These are phyloP conservation scores for Stenotaenia linearis DNA, from an alignment of 2,888 invertebrate genomes.

Conservation along the genomic window DNA sequence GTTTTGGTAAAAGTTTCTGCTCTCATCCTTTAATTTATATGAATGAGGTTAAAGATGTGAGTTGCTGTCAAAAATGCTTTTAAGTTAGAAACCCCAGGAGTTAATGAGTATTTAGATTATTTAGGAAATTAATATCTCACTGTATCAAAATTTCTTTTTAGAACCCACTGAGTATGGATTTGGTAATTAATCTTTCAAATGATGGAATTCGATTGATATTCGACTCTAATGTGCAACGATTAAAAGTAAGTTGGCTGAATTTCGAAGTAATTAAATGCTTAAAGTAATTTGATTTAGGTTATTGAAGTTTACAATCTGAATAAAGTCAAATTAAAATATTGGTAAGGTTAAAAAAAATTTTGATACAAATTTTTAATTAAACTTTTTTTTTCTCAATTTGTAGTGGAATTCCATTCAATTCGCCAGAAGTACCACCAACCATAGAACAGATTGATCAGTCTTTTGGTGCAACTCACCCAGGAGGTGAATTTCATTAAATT, in stretches of 20 bases:
- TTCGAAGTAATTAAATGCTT: too few species aligned
- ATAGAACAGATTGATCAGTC: conserved; percentile 98
- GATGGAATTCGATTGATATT: conserved; percentile 96
- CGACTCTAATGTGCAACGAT: conserved; percentile 87
- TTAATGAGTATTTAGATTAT: too few species aligned
- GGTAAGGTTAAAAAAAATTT: conserved; percentile 57
- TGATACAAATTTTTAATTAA: conserved; percentile 21
- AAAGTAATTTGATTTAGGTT: conserved; percentile 54
- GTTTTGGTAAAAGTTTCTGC: too few species aligned
- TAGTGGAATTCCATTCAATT: conserved; percentile 79
- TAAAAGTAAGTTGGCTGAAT: conserved; percentile 59
- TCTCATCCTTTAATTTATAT: too few species aligned
- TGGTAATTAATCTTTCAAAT: conserved; percentile 91
- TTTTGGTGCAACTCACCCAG: conserved; percentile 98
- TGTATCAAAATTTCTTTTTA: too few species aligned
- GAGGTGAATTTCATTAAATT: conserved; percentile 49
- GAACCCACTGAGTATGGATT: conserved; percentile 90
- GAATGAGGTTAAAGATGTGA: too few species aligned
- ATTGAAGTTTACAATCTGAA: conserved; percentile 98
- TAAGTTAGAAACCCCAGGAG: too few species aligned
- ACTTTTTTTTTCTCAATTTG: conserved; percentile 38
- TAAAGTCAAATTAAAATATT: conserved; percentile 92
- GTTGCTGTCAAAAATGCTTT: too few species aligned
- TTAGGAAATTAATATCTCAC: too few species aligned
- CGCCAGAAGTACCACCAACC: conserved; percentile 89